These are phyloP conservation scores for Calephelis nemesis DNA, from an alignment of 1,140 invertebrate species.

Conservation along the genomic window DNA sequence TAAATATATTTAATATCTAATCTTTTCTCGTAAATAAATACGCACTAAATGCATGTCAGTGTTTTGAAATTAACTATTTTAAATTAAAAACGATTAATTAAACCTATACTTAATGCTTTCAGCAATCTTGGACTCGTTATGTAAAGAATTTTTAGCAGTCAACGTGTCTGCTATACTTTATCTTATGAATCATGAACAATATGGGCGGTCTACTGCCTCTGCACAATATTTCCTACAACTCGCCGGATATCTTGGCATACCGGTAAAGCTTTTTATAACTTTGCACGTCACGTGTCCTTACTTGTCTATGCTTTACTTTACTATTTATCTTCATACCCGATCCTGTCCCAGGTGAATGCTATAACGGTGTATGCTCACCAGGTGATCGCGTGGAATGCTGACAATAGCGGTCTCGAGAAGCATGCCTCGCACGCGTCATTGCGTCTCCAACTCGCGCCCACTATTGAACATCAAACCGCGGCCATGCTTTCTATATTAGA, in stretches of 20 bases:
- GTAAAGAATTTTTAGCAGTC: constrained; percentile 91
- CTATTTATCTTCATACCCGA: constrained; percentile 21
- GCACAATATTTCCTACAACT: constrained; percentile 96
- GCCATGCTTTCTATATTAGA: constrained; percentile 96
- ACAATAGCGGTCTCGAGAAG: constrained; percentile 92
- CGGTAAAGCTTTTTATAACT: constrained; percentile 60
- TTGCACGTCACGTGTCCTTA: constrained; percentile 22
- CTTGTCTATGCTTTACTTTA: constrained; percentile 26
- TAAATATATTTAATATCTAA: neutral
- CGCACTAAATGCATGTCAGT: constrained; percentile 6
- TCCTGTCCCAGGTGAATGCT: neutral
- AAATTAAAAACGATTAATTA: constrained; percentile 27
- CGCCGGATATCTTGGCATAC: constrained; percentile 86
- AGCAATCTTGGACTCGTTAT: constrained; percentile 92
- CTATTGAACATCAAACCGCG: constrained; percentile 94
- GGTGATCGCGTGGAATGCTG: constrained; percentile 96
- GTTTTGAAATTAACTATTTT: constrained; percentile 14
- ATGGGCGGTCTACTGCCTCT: constrained; percentile 93
- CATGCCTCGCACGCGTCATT: constrained; percentile 90
- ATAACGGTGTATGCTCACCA: constrained; percentile 64
- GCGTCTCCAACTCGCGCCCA: constrained; percentile 94
- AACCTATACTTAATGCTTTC: constrained; percentile 64
- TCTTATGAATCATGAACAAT: constrained; percentile 94
- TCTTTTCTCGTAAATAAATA: neutral
- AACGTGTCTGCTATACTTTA: constrained; percentile 96